Evolutionary conservation across 2,113 vertebrate genomes (phyloP).

Genomic region (Lethenteron camtschaticum): DNA sequence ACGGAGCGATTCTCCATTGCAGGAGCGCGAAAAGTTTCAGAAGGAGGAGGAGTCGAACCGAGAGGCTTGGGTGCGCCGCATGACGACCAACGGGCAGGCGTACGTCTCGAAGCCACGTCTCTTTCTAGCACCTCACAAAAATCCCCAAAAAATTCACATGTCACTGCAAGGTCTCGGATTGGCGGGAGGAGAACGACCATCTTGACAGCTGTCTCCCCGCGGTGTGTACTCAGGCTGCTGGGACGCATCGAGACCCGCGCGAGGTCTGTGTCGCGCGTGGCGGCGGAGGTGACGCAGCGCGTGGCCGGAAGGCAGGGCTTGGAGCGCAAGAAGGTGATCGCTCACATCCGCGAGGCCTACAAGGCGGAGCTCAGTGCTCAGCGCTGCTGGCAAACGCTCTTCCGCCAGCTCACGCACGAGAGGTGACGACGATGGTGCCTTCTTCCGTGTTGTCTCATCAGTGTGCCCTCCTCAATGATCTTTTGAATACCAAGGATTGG

Average conservation of each 20-base stretch:
- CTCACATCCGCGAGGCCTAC: slow-evolving; percentile 76
- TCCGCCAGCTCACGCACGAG: slow-evolving; percentile 79
- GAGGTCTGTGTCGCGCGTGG: slow-evolving; percentile 89
- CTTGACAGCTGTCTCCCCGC: slow-evolving; percentile 3
- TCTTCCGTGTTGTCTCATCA: too few relatives aligned
- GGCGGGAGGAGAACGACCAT: too few relatives aligned
- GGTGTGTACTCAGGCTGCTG: slow-evolving; percentile 38
- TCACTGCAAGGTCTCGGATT: too few relatives aligned
- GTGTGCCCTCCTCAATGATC: too few relatives aligned
- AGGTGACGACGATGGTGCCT: slow-evolving; percentile 21
- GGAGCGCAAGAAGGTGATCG: slow-evolving; percentile 91
- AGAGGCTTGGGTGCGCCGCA: slow-evolving; percentile 70
- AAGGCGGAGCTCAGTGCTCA: slow-evolving; percentile 75
- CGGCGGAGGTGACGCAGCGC: slow-evolving; percentile 81
- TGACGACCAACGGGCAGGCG: slow-evolving; percentile 54
- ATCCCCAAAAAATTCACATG: too few relatives aligned
- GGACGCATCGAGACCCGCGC: slow-evolving; percentile 76
- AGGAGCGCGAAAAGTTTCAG: slow-evolving; percentile 76
- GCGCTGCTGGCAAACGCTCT: slow-evolving; percentile 82
- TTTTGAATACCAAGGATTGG: too few relatives aligned
- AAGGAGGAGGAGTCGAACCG: slow-evolving; percentile 51
- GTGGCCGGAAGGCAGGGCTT: slow-evolving; percentile 78
- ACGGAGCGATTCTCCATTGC: slow-evolving; percentile 6
- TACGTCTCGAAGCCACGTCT: slow-evolving; percentile 17
- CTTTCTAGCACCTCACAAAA: too few relatives aligned